Evolutionary conservation across 2,113 vertebrate genomes (phyloP).

Genomic region (Fulica atra): DNA sequence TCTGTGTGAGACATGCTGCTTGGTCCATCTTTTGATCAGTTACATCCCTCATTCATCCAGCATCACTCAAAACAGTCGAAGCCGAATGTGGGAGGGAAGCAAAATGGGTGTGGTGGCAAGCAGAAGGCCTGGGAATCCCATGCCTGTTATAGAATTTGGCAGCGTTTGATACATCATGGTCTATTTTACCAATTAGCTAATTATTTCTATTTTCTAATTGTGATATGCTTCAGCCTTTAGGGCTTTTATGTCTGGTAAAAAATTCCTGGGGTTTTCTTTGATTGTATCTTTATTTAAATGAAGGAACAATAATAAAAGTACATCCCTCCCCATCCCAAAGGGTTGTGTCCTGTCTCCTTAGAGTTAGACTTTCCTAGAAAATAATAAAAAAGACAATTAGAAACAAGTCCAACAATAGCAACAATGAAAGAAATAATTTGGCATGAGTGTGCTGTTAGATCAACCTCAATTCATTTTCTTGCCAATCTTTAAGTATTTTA

Average conservation of each 20-base stretch:
- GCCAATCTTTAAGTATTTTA: neutral
- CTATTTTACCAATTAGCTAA: neutral
- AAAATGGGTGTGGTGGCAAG: neutral
- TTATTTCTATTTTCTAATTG: neutral
- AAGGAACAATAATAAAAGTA: neutral
- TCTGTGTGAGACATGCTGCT: slow-evolving; percentile 84
- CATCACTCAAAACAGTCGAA: slow-evolving; percentile 87
- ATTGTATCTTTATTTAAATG: neutral
- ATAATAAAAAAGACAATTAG: neutral
- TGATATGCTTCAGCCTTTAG: neutral
- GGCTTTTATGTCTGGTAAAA: neutral
- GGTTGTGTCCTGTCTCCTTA: neutral
- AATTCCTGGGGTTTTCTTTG: accelerated
- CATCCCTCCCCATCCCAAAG: neutral
- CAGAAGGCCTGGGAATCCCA: neutral
- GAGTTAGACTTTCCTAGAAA: neutral
- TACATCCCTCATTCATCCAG: slow-evolving; percentile 72
- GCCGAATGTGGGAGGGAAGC: neutral
- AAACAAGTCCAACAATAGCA: neutral
- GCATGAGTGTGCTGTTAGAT: neutral
- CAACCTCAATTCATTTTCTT: neutral
- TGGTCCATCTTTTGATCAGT: slow-evolving; percentile 89
- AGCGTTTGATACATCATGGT: neutral
- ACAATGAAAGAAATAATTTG: neutral
- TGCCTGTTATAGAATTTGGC: neutral